Base-by-base conservation (phyloP, 2,797 vertebrate species). In the Catostomus latipinnis region DNA sequence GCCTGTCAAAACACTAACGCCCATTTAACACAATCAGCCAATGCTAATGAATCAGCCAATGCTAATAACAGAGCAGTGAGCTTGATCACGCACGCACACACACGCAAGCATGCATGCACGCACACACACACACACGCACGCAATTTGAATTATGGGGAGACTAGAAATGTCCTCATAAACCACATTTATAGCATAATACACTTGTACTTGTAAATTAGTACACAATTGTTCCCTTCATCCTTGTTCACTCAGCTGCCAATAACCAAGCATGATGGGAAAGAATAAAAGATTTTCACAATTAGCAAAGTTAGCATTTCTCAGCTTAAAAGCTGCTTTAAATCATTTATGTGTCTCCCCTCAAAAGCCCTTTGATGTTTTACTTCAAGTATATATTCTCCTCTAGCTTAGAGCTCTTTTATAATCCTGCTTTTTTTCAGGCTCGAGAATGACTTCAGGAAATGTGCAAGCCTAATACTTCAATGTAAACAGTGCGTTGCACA, bases 331-430 rank as follows among this genome's bases (percentile, higher is more conserved):
- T 81, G 85, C 49, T 88, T 91, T 90, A 62, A 86, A 34, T 34
- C 74, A 81, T 89, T 84, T 83, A 63, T 73, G 72, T 66, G 61
- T 72, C 54, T 56, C 18, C 60, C 11, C 8, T 75, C 6, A 18
- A 53, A 72, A 70, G 46, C 8, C 12, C 87, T 93, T 92, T 93
- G 91, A 92, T 92, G 88, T 92, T 88, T 77, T 84, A 91, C 86
- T 80, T 82, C 58, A 90, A 87, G 89, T 85, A 49, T 13, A 52
- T 67, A 57, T 53, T 54, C 60, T 86, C 89, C 34, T 4, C 34
- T 34, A 34, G 34, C 4, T 34, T 34, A 34, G 34, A 34, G 34
- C 34, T 34, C 34, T 34, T 34, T 34, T 34, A 34, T 34, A 34
- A 34, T 34, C 34, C 34, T 34, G 34, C 22, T 22, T 22, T 22